Conservation (phyloP, 2,797 vertebrate genomes). For the Malurus leucopterus region DNA sequence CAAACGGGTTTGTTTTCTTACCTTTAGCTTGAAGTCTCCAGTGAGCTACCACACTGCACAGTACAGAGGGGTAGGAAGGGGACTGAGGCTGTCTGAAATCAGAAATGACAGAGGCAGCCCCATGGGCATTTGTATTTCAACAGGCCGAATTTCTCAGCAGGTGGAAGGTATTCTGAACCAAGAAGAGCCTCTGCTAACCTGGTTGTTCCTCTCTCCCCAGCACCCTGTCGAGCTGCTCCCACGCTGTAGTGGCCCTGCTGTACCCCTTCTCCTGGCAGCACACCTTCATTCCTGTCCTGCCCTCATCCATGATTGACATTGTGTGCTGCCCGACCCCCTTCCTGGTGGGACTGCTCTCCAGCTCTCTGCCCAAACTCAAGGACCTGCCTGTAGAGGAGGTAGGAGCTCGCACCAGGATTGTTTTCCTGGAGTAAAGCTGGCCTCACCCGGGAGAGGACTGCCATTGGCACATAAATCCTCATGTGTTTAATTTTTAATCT, state of each 20-base stretch:
- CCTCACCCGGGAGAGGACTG: not conserved
- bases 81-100: not conserved
- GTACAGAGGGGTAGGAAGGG: not conserved
- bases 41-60: not conserved
- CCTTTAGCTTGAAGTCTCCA: not conserved
- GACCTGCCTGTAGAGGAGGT: slow-evolving; percentile 97
- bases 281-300: slow-evolving; percentile 97
- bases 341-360: slow-evolving; percentile 94
- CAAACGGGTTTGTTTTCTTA: not conserved
- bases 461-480: not conserved
- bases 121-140: not conserved
- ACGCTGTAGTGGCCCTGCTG: slow-evolving; percentile 92
- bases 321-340: slow-evolving; percentile 98
- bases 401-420: slow-evolving; percentile 26
- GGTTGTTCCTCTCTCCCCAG: slow-evolving; percentile 70
- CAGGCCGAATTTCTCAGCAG: not conserved
- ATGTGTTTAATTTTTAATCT: not conserved
- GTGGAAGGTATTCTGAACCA: not conserved
- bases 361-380: slow-evolving; percentile 93
- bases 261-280: slow-evolving; percentile 99
- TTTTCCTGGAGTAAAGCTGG: not conserved
- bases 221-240: slow-evolving; percentile 93
- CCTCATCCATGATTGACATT: slow-evolving; percentile 95
- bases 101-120: not conserved
- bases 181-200: not conserved